Base-by-base conservation (phyloP, 2,888 invertebrate genomes). In the Melanotus villosus region DNA sequence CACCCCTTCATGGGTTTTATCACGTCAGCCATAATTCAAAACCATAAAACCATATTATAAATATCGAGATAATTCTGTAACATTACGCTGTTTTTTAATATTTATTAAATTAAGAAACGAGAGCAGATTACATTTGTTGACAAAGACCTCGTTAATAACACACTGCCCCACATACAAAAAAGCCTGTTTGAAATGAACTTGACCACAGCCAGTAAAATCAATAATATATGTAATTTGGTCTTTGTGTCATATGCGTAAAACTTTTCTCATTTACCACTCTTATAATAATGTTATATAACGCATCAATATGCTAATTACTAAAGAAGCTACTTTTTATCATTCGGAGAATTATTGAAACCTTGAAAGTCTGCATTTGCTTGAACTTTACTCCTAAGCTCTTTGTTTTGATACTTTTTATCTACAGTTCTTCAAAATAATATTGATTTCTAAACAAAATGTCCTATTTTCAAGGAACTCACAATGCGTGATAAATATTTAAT, bases 181-280 rank as follows among this genome's bases (percentile, higher is more conserved):
- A n/a, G n/a, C n/a, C 14, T 7, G 1, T 14, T 26, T n/a, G 5
- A 5, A 47, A 47, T 50, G 50, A 50, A 16, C 50, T 30, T 50
- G 50, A 26, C 50, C 50, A 26, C 0, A 23, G 26, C 14, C 14
- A 2, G 50, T n/a, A 26, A 50, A 50, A 50, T 50, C 50, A 30
- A 50, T 50, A 50, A 14, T 50, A 26, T 12, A 43, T 19, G n/a
- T n/a, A n/a, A n/a, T n/a, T n/a, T n/a, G n/a, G n/a, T n/a, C n/a
- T n/a, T n/a, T n/a, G n/a, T n/a, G n/a, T n/a, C n/a, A n/a, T n/a
- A n/a, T n/a, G n/a, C n/a, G n/a, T n/a, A n/a, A n/a, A n/a, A n/a
- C n/a, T n/a, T n/a, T n/a, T n/a, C n/a, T n/a, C n/a, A n/a, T n/a
- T n/a, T n/a, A n/a, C n/a, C n/a, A n/a, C n/a, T n/a, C n/a, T n/a